A percentile compares a stretch with the other conserved stretches of the same genome.
These are phyloP conservation scores for Ophraella communa DNA, from an alignment of 2,888 invertebrate genomes.

Conservation along the genomic window DNA sequence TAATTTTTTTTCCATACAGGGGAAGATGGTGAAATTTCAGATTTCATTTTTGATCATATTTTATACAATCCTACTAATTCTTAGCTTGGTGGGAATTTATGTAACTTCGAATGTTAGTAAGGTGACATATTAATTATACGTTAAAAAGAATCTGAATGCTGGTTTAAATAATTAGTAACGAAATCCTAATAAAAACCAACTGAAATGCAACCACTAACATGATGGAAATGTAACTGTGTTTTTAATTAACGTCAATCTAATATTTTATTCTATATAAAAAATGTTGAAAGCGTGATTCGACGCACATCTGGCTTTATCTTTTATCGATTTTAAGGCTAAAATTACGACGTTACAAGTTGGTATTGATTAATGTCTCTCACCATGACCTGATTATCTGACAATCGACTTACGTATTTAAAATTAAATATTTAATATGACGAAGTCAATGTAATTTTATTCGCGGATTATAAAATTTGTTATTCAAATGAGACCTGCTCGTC, in stretches of 20 bases:
- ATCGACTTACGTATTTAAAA: constrained; percentile 14
- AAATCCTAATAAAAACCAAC: too few species aligned
- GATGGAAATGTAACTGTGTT: background rate
- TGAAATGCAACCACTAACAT: background rate
- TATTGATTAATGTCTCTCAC: constrained; percentile 27
- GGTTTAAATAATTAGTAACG: too few species aligned
- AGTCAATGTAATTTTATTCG: background rate
- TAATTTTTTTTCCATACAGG: too few species aligned
- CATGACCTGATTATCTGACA: constrained; percentile 28
- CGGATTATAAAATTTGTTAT: background rate
- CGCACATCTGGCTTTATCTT: constrained; percentile 14
- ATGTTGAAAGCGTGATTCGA: constrained; percentile 7
- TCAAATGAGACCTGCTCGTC: background rate
- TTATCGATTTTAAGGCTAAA: constrained; percentile 19
- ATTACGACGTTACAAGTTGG: constrained; percentile 13
- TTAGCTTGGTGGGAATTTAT: too few species aligned
- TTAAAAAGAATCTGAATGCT: too few species aligned
- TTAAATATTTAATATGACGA: constrained; percentile 1
- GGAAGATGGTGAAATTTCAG: too few species aligned
- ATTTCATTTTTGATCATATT: too few species aligned
- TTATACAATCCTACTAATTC: too few species aligned
- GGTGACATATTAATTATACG: too few species aligned
- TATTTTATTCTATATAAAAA: background rate
- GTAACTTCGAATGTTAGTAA: too few species aligned
- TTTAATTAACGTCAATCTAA: background rate